Conservation (phyloP, 2,888 invertebrate species). For the Pterostichus madidus region DNA sequence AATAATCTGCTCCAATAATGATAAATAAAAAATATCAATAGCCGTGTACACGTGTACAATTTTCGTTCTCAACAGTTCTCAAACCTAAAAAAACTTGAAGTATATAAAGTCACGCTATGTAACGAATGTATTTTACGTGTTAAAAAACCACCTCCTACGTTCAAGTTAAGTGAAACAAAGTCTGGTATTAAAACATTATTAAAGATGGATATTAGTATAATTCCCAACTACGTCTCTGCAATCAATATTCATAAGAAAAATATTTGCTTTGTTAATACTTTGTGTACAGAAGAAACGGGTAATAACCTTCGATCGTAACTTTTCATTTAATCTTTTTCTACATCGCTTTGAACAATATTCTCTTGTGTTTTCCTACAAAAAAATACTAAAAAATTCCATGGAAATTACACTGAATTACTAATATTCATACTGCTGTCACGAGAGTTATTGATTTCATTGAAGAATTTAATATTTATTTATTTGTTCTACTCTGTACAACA, state of each 20-base stretch:
- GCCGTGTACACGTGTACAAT: too few species aligned
- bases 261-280: conserved; percentile 59
- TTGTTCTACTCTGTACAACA: too few species aligned
- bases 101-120: too few species aligned
- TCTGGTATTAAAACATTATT: conserved; percentile 37
- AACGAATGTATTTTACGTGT: too few species aligned
- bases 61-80: too few species aligned
- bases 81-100: too few species aligned
- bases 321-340: conserved; percentile 48
- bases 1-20: too few species aligned
- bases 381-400: conserved; percentile 25
- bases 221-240: conserved; percentile 39
- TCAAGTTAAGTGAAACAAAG: conserved; percentile 21
- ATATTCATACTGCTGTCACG: conserved; percentile 26
- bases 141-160: too few species aligned
- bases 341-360: conserved; percentile 43
- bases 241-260: conserved; percentile 64
- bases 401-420: conserved; percentile 33
- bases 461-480: too few species aligned
- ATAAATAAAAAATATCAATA: too few species aligned
- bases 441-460: not conserved
- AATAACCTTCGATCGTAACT: conserved; percentile 51
- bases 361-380: conserved; percentile 39
- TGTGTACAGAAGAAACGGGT: conserved; percentile 53
- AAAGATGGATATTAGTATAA: conserved; percentile 33